Percentiles rank a stretch among this genome's conserved stretches.
Evolutionary conservation across 2,797 vertebrate genomes (phyloP).

Genomic region (Setipinna tenuifilis): DNA sequence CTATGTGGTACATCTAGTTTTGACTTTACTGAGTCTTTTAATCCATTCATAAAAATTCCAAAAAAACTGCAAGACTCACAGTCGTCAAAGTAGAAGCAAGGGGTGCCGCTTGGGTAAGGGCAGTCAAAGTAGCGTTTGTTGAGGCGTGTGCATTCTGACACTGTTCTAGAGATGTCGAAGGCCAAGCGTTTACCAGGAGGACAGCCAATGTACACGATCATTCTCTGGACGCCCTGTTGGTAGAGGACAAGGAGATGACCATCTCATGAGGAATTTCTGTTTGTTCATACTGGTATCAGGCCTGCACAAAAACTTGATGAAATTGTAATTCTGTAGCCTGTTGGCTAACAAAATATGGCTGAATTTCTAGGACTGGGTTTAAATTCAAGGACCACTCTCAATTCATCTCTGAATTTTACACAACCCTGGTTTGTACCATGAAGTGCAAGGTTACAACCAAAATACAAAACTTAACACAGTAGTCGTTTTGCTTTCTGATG

Average conservation of each 20-base stretch:
- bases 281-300: too few relatives aligned
- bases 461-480: too few relatives aligned
- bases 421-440: neutral
- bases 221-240: constrained; percentile 50
- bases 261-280: neutral
- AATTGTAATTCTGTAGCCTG: neutral
- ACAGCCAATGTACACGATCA: constrained; percentile 60
- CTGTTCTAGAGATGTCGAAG: constrained; percentile 62
- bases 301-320: neutral
- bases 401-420: too few relatives aligned
- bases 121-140: constrained; percentile 69
- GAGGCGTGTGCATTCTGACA: constrained; percentile 32
- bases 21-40: too few relatives aligned
- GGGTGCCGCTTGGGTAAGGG: constrained; percentile 51
- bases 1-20: too few relatives aligned
- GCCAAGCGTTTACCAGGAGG: constrained; percentile 66
- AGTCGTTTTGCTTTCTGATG: too few relatives aligned
- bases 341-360: too few relatives aligned
- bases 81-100: constrained; percentile 68
- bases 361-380: too few relatives aligned
- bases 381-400: too few relatives aligned
- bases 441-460: neutral
- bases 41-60: too few relatives aligned
- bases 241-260: neutral
- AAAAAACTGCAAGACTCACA: constrained; percentile 45